A percentile compares a stretch with the other conserved stretches of the same genome.
Conservation (phyloP, 2,888 invertebrate genomes). For the Orthonychiurus folsomi region DNA sequence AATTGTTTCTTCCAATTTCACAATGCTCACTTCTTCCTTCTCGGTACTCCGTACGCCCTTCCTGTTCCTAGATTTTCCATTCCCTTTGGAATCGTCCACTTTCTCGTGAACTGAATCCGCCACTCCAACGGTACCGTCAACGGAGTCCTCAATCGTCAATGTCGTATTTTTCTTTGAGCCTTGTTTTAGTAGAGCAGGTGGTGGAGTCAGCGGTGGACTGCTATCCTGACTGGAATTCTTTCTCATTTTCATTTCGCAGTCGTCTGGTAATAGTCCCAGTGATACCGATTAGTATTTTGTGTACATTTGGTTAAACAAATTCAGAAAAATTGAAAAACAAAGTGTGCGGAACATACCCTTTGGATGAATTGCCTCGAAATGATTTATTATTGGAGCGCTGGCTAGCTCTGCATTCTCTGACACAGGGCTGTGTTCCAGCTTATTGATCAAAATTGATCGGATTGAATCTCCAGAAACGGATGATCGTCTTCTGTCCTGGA, state of each 20-base stretch:
- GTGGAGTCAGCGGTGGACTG: slow-evolving; percentile 18
- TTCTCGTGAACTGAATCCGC: slow-evolving; percentile 7
- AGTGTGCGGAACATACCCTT: too few relatives aligned
- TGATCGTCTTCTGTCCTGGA: slow-evolving; percentile 22
- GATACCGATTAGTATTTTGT: too few relatives aligned
- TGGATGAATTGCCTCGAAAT: slow-evolving; percentile 68
- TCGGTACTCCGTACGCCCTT: slow-evolving; percentile 46
- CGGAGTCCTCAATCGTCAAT: slow-evolving; percentile 14
- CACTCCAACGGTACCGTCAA: slow-evolving; percentile 10
- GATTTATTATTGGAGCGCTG: slow-evolving; percentile 53
- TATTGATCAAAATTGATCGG: slow-evolving; percentile 66
- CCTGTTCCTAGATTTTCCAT: neutral
- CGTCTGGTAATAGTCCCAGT: slow-evolving; percentile 48
- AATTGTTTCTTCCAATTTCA: slow-evolving; percentile 62
- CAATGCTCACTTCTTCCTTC: slow-evolving; percentile 54
- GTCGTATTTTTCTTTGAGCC: slow-evolving; percentile 14
- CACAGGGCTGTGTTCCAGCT: slow-evolving; percentile 57
- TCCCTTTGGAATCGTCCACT: neutral
- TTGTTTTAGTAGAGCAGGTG: slow-evolving; percentile 18
- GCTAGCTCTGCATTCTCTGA: slow-evolving; percentile 42
- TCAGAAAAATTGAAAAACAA: too few relatives aligned
- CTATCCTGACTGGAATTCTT: slow-evolving; percentile 37
- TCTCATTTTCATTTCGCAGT: slow-evolving; percentile 49
- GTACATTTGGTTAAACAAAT: too few relatives aligned
- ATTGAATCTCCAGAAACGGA: slow-evolving; percentile 49